Evolutionary conservation across 2,888 invertebrate genomes (phyloP).

Genomic region (Keiferia lycopersicella): DNA sequence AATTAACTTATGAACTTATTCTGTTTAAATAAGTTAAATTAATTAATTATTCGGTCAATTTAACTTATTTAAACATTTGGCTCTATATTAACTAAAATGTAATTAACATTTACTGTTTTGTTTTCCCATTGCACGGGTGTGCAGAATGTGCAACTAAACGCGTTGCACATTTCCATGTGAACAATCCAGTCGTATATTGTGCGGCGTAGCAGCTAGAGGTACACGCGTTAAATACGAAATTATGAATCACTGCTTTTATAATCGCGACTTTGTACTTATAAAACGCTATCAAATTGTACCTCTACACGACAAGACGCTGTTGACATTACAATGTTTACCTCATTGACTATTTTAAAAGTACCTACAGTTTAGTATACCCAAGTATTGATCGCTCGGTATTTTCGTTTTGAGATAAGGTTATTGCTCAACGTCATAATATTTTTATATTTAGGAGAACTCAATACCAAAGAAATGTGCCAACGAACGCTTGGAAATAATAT

Average conservation of each 20-base stretch:
- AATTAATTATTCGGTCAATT: too few relatives aligned
- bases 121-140: too few relatives aligned
- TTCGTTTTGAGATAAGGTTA: conserved; percentile 57
- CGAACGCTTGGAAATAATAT: conserved; percentile 30
- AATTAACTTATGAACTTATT: too few relatives aligned
- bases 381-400: conserved; percentile 76
- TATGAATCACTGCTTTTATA: background rate
- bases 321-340: conserved; percentile 30
- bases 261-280: conserved; percentile 3
- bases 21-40: too few relatives aligned
- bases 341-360: conserved; percentile 23
- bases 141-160: too few relatives aligned
- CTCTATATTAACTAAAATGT: too few relatives aligned
- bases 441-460: conserved; percentile 51
- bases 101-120: too few relatives aligned
- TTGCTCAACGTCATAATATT: conserved; percentile 71
- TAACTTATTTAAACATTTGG: too few relatives aligned
- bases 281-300: background rate
- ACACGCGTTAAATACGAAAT: conserved; percentile 4
- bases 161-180: too few relatives aligned
- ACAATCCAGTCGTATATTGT: too few relatives aligned
- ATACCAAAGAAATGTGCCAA: conserved; percentile 46
- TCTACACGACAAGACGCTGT: background rate
- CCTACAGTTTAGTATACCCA: conserved; percentile 31
- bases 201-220: conserved; percentile 1